Conservation (phyloP, 2,888 invertebrate species). For the Aplocera efformata region DNA sequence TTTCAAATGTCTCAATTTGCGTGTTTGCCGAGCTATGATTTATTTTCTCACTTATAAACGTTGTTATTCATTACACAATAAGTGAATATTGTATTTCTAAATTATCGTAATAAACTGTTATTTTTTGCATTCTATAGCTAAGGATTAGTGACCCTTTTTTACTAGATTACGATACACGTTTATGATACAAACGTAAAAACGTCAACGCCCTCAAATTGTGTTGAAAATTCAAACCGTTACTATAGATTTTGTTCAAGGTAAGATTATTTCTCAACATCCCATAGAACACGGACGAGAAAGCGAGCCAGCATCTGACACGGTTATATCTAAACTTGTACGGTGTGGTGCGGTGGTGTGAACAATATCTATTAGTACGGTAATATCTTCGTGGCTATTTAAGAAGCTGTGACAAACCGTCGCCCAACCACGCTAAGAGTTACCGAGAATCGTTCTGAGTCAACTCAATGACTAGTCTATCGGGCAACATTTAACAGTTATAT, state of each 20-base stretch:
- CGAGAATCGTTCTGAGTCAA: slow-evolving; percentile 33
- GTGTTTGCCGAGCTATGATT: slow-evolving; percentile 36
- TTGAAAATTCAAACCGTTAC: neutral
- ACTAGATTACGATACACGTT: too few species aligned
- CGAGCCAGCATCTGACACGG: slow-evolving; percentile 20
- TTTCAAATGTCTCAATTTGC: slow-evolving; percentile 59
- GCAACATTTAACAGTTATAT: too few species aligned
- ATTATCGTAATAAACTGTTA: too few species aligned
- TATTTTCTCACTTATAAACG: slow-evolving; percentile 20
- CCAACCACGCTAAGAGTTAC: slow-evolving; percentile 25
- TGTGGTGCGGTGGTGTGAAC: slow-evolving; percentile 21
- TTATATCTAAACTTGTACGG: slow-evolving; percentile 24
- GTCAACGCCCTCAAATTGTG: neutral
- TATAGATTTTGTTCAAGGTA: slow-evolving; percentile 6
- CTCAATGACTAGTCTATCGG: neutral
- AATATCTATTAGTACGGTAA: slow-evolving; percentile 17
- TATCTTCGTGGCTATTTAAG: slow-evolving; percentile 47
- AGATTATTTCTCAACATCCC: slow-evolving; percentile 23
- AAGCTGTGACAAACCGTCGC: slow-evolving; percentile 32
- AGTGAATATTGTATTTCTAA: neutral
- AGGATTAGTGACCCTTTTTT: too few species aligned
- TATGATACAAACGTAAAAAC: too few species aligned
- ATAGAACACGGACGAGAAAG: slow-evolving; percentile 33
- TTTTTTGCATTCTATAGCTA: too few species aligned
- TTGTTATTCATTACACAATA: slow-evolving; percentile 1